These are phyloP conservation scores for Gnathonemus echidnorhynchus DNA, from an alignment of 2,113 vertebrate genomes.

Conservation along the genomic window DNA sequence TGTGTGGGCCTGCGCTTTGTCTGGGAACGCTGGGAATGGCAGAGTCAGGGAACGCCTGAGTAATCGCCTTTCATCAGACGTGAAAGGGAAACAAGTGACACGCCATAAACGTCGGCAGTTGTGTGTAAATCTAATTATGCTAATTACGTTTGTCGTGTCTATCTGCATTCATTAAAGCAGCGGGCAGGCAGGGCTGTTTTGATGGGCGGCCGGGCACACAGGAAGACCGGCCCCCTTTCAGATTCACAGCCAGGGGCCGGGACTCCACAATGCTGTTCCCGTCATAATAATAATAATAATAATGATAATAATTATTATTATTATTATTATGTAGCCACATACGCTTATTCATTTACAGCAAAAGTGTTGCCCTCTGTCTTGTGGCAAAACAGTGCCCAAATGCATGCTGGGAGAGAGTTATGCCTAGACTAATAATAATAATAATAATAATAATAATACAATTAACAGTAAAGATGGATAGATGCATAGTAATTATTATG, in stretches of 20 bases:
- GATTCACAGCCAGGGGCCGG: neutral
- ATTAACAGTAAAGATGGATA: neutral
- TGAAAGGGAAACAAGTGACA: conserved; percentile 1
- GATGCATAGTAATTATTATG: neutral
- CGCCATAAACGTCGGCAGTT: neutral
- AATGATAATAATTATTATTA: neutral
- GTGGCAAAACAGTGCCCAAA: neutral
- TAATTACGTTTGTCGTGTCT: conserved; percentile 6
- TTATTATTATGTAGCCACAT: neutral
- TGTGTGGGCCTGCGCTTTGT: neutral
- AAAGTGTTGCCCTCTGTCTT: neutral
- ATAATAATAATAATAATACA: neutral
- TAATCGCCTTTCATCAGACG: conserved; percentile 12
- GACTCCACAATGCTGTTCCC: neutral
- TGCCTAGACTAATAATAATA: neutral
- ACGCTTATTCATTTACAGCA: neutral
- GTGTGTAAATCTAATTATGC: conserved; percentile 21
- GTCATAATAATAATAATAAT: neutral
- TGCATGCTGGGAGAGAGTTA: conserved; percentile 1
- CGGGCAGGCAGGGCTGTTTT: neutral
- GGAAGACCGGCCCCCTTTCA: neutral
- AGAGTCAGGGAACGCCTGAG: neutral
- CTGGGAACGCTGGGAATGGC: neutral
- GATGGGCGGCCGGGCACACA: neutral
- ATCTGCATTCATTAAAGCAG: conserved; percentile 7